Conservation (phyloP, 2,113 vertebrate genomes). For the Phalacrocorax pelagicus region DNA sequence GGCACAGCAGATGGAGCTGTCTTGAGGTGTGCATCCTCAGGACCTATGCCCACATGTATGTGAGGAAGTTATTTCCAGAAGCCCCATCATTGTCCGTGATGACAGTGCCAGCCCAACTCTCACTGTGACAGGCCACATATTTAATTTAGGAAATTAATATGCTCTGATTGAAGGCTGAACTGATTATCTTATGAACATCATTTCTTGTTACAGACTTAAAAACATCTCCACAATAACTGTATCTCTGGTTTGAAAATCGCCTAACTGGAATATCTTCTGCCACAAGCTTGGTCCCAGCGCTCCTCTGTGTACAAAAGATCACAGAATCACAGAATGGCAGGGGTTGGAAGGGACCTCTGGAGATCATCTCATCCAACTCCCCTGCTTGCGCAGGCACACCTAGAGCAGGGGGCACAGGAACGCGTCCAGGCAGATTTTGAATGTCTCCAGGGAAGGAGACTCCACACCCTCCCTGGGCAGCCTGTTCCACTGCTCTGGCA, state of each 20-base stretch:
- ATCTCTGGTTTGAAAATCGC: background rate
- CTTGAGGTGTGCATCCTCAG: accelerated
- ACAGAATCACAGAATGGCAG: too few species aligned
- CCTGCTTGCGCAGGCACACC: too few species aligned
- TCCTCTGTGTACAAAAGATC: background rate
- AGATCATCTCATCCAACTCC: too few species aligned
- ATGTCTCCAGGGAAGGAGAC: too few species aligned
- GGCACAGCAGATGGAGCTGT: accelerated
- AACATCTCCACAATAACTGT: background rate
- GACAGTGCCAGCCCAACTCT: accelerated
- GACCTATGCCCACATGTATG: background rate
- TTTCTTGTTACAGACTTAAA: background rate
- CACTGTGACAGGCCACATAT: background rate
- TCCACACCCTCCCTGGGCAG: too few species aligned
- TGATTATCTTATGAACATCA: background rate
- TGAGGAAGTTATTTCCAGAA: background rate
- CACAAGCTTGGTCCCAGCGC: background rate
- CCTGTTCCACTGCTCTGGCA: too few species aligned
- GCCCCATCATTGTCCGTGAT: accelerated
- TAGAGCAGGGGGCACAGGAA: too few species aligned
- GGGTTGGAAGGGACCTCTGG: too few species aligned
- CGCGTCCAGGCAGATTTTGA: too few species aligned
- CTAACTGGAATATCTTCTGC: background rate
- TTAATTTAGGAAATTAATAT: background rate
- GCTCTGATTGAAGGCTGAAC: background rate